phyloP scores from a whole-genome alignment of 2,113 vertebrate species.

The Myxocyprinus asiaticus region DNA sequence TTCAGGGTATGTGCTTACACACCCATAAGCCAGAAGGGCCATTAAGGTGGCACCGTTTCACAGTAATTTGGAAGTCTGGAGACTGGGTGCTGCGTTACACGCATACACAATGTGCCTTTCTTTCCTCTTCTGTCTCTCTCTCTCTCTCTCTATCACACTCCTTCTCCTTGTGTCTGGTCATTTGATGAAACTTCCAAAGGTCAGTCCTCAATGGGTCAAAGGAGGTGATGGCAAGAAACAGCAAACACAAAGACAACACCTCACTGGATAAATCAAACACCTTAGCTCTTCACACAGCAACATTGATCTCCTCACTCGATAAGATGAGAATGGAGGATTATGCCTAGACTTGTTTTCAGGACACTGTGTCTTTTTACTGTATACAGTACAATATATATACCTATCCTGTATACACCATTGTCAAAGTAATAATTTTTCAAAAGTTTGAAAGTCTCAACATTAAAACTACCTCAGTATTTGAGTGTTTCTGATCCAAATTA shows the following conservation, averaged over 20 bases:
- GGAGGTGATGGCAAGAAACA: constrained; percentile 13
- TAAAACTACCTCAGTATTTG: constrained; percentile 10
- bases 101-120: too few relatives aligned
- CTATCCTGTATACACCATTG: background rate
- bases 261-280: constrained; percentile 53
- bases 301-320: constrained; percentile 51
- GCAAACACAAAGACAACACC: constrained; percentile 36
- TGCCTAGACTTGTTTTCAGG: constrained; percentile 48
- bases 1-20: constrained; percentile 26
- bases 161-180: constrained; percentile 1
- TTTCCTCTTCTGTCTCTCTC: too few relatives aligned
- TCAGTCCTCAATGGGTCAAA: constrained; percentile 18
- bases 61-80: constrained; percentile 31
- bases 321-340: constrained; percentile 42
- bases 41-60: constrained; percentile 16
- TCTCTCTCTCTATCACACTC: background rate
- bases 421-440: background rate
- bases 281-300: constrained; percentile 31
- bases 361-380: background rate
- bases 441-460: too few relatives aligned
- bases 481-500: constrained; percentile 36
- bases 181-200: constrained; percentile 36
- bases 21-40: constrained; percentile 1
- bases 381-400: background rate
- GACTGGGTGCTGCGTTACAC: constrained; percentile 4